Percentiles rank a stretch among this genome's conserved stretches.
phyloP scores from a whole-genome alignment of 1,140 invertebrate species.

The Drosophila elegans region DNA sequence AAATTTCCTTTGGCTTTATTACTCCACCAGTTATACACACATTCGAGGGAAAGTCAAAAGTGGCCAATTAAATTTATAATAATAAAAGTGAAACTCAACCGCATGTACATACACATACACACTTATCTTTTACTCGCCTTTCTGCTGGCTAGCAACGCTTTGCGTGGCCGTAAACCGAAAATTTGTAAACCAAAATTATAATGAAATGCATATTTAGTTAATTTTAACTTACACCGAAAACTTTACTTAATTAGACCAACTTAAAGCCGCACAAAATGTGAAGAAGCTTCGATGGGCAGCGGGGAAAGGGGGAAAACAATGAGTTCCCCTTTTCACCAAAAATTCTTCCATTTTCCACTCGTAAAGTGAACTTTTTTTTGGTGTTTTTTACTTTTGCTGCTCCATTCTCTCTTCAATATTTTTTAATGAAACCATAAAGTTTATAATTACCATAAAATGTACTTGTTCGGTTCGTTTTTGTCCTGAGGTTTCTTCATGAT shows the following conservation, averaged over 20 bases:
- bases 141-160: conserved; percentile 1
- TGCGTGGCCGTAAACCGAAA: conserved; percentile 24
- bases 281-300: conserved; percentile 30
- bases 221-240: conserved; percentile 64
- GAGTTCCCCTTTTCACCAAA: not conserved
- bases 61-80: conserved; percentile 70
- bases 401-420: conserved; percentile 41
- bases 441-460: conserved; percentile 79
- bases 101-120: conserved; percentile 5
- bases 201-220: conserved; percentile 78
- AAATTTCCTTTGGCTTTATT: conserved; percentile 23
- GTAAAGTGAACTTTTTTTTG: conserved; percentile 29
- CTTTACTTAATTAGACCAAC: conserved; percentile 75
- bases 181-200: conserved; percentile 52
- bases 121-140: not conserved
- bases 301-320: conserved; percentile 27
- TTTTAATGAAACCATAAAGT: conserved; percentile 76
- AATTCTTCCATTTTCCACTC: not conserved
- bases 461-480: conserved; percentile 56
- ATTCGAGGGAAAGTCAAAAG: conserved; percentile 29
- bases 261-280: conserved; percentile 55
- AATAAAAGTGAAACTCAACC: conserved; percentile 70
- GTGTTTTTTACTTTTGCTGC: conserved; percentile 12
- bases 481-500: conserved; percentile 42
- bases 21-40: conserved; percentile 19